These are phyloP conservation scores for Acheta domesticus DNA, from an alignment of 2,888 invertebrate genomes.

Conservation along the genomic window DNA sequence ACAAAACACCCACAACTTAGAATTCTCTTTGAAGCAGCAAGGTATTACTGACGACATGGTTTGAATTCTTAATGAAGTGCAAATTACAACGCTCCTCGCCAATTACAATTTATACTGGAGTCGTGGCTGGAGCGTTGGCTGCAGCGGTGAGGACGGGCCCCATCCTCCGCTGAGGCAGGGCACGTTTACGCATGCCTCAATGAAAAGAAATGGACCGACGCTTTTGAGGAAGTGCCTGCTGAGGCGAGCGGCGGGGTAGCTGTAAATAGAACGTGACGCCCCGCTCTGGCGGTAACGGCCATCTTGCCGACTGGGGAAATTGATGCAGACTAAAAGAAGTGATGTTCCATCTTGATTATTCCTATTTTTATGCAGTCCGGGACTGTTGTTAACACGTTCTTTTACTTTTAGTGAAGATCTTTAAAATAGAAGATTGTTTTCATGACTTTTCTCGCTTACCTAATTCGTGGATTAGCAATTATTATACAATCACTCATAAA, in stretches of 20 bases:
- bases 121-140: not conserved
- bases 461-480: too few relatives aligned
- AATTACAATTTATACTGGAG: not conserved
- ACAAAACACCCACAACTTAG: not conserved
- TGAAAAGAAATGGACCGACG: not conserved
- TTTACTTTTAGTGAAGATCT: not conserved
- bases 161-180: not conserved
- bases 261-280: conserved; percentile 6
- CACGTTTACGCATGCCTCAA: not conserved
- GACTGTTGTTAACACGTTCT: too few relatives aligned
- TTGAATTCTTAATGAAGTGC: conserved; percentile 3
- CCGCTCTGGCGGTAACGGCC: not conserved
- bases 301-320: not conserved
- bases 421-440: not conserved
- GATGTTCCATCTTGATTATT: too few relatives aligned
- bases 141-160: not conserved
- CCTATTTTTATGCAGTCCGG: too few relatives aligned
- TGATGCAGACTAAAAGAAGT: too few relatives aligned
- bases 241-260: not conserved
- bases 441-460: not conserved
- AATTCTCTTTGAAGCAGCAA: conserved; percentile 4
- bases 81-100: not conserved
- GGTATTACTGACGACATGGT: not conserved
- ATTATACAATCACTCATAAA: too few relatives aligned
- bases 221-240: not conserved